Conservation (phyloP, 1,140 invertebrate genomes). For the Drosophila tsacasi region DNA sequence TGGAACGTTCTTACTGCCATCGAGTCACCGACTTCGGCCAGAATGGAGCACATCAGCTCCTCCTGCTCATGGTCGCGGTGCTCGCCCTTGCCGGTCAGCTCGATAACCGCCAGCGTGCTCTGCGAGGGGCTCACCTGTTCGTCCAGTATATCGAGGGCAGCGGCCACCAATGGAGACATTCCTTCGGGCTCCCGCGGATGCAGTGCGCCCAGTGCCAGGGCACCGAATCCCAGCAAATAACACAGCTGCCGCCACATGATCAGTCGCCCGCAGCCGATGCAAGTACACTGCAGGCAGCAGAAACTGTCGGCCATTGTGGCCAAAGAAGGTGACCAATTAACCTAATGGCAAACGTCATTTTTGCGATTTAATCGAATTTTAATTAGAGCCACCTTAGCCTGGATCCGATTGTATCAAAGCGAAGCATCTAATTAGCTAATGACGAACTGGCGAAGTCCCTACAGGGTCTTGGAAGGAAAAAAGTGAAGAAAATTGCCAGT, state of each 20-base stretch:
- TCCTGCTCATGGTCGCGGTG: conserved; percentile 18
- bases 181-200: not conserved
- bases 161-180: conserved; percentile 20
- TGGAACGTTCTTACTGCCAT: conserved; percentile 44
- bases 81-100: conserved; percentile 6
- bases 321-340: conserved; percentile 1
- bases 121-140: conserved; percentile 35
- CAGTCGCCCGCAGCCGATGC: not conserved
- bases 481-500: not conserved
- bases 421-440: conserved; percentile 24
- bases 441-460: not conserved
- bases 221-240: conserved; percentile 14
- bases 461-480: too few relatives aligned
- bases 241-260: conserved; percentile 16
- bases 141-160: conserved; percentile 42
- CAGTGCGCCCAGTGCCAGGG: conserved; percentile 20
- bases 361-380: conserved; percentile 10
- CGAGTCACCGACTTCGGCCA: conserved; percentile 16
- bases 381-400: not conserved
- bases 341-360: conserved; percentile 9
- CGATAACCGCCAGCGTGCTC: conserved; percentile 50
- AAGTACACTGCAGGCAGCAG: not conserved
- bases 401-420: not conserved
- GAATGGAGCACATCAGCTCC: conserved; percentile 28
- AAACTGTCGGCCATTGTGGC: not conserved